Percentiles rank a stretch among this genome's conserved stretches.
Evolutionary conservation across 2,113 vertebrate genomes (phyloP).

Genomic region (Crotalus viridis): DNA sequence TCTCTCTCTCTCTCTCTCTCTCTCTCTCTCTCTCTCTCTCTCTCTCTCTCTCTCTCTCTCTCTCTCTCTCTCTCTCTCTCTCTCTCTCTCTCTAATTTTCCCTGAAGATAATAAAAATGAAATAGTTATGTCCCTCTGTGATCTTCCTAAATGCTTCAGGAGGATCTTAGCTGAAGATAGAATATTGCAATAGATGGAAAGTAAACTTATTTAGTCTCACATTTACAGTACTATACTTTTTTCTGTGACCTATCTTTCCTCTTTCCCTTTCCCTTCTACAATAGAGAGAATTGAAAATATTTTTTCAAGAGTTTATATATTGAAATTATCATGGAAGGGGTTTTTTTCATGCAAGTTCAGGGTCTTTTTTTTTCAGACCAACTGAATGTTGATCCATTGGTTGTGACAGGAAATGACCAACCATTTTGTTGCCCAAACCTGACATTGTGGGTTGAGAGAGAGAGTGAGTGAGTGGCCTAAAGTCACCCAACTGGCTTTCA

Average conservation of each 20-base stretch:
- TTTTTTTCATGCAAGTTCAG: not conserved
- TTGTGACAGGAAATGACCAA: not conserved
- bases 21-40: not conserved
- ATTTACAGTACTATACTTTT: not conserved
- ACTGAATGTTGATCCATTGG: not conserved
- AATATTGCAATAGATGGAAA: not conserved
- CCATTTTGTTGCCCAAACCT: not conserved
- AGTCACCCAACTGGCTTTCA: not conserved
- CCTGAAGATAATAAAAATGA: not conserved
- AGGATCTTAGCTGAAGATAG: not conserved
- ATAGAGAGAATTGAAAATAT: not conserved
- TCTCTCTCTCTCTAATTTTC: not conserved
- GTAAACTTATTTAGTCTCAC: not conserved
- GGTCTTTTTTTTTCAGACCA: not conserved
- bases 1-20: too few relatives aligned
- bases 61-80: not conserved
- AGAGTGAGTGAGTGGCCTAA: not conserved
- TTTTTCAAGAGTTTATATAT: not conserved
- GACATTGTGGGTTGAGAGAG: not conserved
- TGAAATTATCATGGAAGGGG: not conserved
- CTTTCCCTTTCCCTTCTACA: not conserved
- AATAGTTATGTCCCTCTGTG: not conserved
- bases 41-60: not conserved
- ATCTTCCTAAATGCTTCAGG: not conserved
- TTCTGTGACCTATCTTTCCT: not conserved